A percentile compares a stretch with the other conserved stretches of the same genome.
Conservation (phyloP, 2,888 invertebrate species). For the Leptinotarsa haldemani region DNA sequence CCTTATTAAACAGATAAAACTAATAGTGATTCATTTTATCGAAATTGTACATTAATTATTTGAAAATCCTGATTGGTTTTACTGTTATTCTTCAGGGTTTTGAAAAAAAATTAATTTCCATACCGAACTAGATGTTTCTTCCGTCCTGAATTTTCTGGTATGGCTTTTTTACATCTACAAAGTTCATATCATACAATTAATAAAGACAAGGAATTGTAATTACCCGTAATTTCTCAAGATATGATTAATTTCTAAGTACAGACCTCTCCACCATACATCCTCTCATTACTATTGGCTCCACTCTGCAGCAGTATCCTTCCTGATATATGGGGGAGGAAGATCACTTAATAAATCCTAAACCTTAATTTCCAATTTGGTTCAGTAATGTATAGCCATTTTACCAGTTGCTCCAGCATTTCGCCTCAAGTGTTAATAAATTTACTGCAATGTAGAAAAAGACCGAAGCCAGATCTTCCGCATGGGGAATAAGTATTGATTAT, state of each 20-base stretch:
- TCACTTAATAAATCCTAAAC: constrained; percentile 27
- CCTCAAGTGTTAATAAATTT: constrained; percentile 43
- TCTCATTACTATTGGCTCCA: neutral
- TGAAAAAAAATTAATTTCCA: too few relatives aligned
- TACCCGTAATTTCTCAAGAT: neutral
- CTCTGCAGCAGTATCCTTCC: constrained; percentile 9
- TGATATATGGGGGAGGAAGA: constrained; percentile 24
- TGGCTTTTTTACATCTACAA: too few relatives aligned
- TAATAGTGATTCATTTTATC: too few relatives aligned
- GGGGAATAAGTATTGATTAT: constrained; percentile 46
- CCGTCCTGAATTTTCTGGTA: too few relatives aligned
- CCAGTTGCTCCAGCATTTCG: constrained; percentile 34
- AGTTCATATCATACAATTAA: too few relatives aligned
- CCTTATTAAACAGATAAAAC: too few relatives aligned
- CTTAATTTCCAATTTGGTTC: constrained; percentile 40
- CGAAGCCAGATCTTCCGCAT: constrained; percentile 43
- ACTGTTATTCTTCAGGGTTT: too few relatives aligned
- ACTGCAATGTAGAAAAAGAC: constrained; percentile 38
- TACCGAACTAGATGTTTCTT: too few relatives aligned
- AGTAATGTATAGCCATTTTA: constrained; percentile 43
- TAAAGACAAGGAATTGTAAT: neutral
- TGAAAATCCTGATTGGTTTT: too few relatives aligned
- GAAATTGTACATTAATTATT: too few relatives aligned
- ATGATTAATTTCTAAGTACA: neutral
- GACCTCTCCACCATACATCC: neutral